phyloP scores from a whole-genome alignment of 2,113 vertebrate species.

The Bos indicus region DNA sequence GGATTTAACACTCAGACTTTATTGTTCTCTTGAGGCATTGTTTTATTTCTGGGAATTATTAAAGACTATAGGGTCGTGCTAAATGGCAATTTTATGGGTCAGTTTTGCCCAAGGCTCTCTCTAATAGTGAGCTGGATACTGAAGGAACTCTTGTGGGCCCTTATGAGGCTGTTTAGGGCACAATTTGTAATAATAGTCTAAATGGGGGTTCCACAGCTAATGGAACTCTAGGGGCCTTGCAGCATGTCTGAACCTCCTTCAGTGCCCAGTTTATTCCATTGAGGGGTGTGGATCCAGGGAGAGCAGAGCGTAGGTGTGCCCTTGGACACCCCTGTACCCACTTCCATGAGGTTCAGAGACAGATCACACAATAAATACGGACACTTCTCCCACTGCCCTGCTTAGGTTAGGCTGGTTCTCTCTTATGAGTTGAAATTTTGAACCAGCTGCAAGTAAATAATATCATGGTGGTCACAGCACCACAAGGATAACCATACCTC shows the following conservation, averaged over 20 bases:
- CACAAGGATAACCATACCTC: background rate
- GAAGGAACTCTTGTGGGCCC: background rate
- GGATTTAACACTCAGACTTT: background rate
- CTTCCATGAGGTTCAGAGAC: background rate
- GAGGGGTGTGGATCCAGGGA: background rate
- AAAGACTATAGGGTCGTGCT: background rate
- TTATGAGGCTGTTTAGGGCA: background rate
- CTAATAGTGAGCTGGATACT: constrained; percentile 23
- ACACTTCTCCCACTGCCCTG: background rate
- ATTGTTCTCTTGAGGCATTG: constrained; percentile 7
- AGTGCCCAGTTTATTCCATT: background rate
- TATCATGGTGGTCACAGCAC: background rate
- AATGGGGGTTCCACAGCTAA: background rate
- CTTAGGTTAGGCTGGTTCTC: background rate
- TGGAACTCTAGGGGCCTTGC: background rate
- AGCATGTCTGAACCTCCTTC: background rate
- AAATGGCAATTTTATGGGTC: constrained; percentile 30
- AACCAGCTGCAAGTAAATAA: background rate
- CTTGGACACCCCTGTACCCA: background rate
- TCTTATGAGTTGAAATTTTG: background rate
- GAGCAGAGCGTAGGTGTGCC: background rate
- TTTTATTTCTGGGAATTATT: constrained; percentile 31
- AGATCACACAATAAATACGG: background rate
- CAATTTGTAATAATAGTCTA: background rate
- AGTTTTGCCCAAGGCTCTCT: constrained; percentile 5